Base-by-base conservation (phyloP, 2,888 invertebrate species). In the Acleris sparsana region DNA sequence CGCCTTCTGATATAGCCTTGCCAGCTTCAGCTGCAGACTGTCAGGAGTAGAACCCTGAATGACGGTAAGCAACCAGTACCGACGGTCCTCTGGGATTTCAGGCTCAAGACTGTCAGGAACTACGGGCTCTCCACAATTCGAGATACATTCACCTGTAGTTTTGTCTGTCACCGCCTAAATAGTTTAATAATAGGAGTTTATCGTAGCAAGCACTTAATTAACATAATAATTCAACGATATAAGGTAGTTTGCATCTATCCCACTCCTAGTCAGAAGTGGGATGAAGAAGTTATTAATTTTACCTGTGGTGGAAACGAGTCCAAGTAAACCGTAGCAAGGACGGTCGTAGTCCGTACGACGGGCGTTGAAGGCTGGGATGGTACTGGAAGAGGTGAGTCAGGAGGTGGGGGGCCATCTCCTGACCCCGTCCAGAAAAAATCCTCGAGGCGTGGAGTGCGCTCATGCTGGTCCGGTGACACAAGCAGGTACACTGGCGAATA, bases 391-490 rank as follows among this genome's bases (percentile, higher is more conserved):
- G 93, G 94, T 53, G 90, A 89, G 75, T 88, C 94, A 73, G 93
- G 92, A 77, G 87, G 94, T 0, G 93, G 93, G 0, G 95, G 95
- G 0, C 96, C 97, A 80, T 97, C 97, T 0, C 97, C 97, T 0
- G 96, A 96, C 0, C 97, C 97, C 0, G 97, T 97, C 97, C 97
- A 97, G 84, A 97, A 96, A 87, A 97, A 97, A 83, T 97, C 97
- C 77, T 97, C 97, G 64, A 97, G 87, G 52, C 94, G 94, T 18
- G 92, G 92, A n/a, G 92, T 92, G 16, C 72, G 81, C 33, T 86
- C 84, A 51, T 92, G 89, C 70, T 90, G 89, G 68, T 89, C 87
- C 13, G 85, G 84, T 2, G 90, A 89, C 46, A 90, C 85, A 73
- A 90, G 70, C 83, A 89, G 80, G 71, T 85, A 88, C 70, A 90